Conservation (phyloP, 2,113 vertebrate species). For the Rhinolophus ferrumequinum region DNA sequence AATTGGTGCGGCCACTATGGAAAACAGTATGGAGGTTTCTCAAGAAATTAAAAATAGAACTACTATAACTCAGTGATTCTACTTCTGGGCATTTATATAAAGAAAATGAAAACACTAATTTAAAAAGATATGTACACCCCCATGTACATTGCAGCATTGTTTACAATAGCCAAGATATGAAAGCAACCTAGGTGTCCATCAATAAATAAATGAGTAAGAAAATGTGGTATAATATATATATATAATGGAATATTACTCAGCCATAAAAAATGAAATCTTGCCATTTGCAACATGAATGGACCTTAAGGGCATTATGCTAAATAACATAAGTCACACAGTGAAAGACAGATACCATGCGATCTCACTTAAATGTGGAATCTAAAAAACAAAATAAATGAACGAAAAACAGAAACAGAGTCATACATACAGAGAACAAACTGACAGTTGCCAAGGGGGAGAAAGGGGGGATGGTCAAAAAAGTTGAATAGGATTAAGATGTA, state of each 20-base stretch:
- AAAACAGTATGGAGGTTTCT: too few relatives aligned
- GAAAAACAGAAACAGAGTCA: too few relatives aligned
- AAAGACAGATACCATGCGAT: neutral
- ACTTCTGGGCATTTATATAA: neutral
- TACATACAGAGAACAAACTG: neutral
- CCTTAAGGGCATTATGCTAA: neutral
- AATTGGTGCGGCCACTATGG: too few relatives aligned
- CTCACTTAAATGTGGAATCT: too few relatives aligned
- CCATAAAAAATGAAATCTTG: too few relatives aligned
- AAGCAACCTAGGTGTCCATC: neutral
- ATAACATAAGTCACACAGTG: neutral
- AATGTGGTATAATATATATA: neutral
- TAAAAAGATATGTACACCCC: neutral
- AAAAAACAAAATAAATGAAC: neutral
- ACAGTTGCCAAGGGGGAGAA: neutral
- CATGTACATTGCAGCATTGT: too few relatives aligned
- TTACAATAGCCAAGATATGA: too few relatives aligned
- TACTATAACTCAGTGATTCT: neutral
- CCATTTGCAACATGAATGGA: too few relatives aligned
- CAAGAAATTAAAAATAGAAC: neutral
- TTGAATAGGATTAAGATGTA: neutral
- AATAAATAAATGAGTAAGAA: neutral
- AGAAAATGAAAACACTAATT: neutral
- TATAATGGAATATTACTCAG: too few relatives aligned
- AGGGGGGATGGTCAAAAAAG: neutral